Conservation (phyloP, 2,888 invertebrate genomes). For the Dyspetes luteomarginatus region DNA sequence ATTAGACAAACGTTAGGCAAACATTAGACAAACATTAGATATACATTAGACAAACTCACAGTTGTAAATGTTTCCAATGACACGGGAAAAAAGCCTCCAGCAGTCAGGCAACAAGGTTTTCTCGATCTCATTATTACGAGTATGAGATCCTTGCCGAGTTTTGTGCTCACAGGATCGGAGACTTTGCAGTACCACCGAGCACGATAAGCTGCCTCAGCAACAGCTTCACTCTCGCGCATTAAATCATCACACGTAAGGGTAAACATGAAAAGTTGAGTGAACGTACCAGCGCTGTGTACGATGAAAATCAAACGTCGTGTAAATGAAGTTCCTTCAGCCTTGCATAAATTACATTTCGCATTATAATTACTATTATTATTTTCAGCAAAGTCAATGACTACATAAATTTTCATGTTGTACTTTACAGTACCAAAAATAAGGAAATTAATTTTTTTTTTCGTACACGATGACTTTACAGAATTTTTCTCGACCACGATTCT, state of each 20-base stretch:
- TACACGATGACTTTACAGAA: too few relatives aligned
- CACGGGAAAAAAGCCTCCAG: slow-evolving; percentile 63
- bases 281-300: slow-evolving; percentile 56
- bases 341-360: slow-evolving; percentile 22
- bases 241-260: slow-evolving; percentile 72
- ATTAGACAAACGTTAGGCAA: too few relatives aligned
- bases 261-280: slow-evolving; percentile 64
- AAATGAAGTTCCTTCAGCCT: slow-evolving; percentile 59
- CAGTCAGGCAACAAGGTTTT: slow-evolving; percentile 69
- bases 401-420: too few relatives aligned
- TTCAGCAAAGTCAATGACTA: neutral
- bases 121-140: slow-evolving; percentile 71
- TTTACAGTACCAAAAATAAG: too few relatives aligned
- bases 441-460: too few relatives aligned
- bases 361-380: too few relatives aligned
- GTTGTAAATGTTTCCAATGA: slow-evolving; percentile 64
- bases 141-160: slow-evolving; percentile 64
- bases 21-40: too few relatives aligned
- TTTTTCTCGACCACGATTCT: too few relatives aligned
- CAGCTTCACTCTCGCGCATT: slow-evolving; percentile 67
- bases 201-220: slow-evolving; percentile 71
- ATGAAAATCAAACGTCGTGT: slow-evolving; percentile 61
- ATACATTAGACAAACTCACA: too few relatives aligned
- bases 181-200: slow-evolving; percentile 69
- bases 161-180: slow-evolving; percentile 51